Evolutionary conservation across 2,113 vertebrate genomes (phyloP).

Genomic region (Solea solea): DNA sequence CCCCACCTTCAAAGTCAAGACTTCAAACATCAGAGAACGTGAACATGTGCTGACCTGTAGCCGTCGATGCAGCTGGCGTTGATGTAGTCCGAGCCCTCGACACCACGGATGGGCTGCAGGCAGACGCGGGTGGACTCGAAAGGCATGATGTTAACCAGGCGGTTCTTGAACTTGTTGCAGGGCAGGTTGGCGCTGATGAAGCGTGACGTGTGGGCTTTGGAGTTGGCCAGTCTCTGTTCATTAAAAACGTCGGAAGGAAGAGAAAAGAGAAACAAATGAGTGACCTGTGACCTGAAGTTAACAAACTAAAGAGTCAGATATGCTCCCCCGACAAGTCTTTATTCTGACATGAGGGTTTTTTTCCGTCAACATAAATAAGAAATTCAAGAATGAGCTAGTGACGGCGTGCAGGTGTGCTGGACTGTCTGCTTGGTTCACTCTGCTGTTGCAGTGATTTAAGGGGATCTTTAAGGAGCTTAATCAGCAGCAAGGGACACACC

Average conservation of each 20-base stretch:
- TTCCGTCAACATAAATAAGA: conserved; percentile 17
- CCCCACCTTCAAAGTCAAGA: neutral
- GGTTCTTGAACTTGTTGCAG: conserved; percentile 98
- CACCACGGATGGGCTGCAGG: conserved; percentile 95
- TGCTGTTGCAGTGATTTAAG: too few species aligned
- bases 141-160: conserved; percentile 97
- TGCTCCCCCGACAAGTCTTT: conserved; percentile 12
- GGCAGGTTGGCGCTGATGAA: conserved; percentile 98
- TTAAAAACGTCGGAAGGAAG: conserved; percentile 20
- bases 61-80: conserved; percentile 97
- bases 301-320: conserved; percentile 43
- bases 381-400: neutral
- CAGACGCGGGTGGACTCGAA: conserved; percentile 94
- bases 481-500: neutral
- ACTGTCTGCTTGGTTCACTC: neutral
- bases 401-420: neutral
- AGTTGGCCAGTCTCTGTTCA: conserved; percentile 91
- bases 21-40: too few species aligned
- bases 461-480: neutral
- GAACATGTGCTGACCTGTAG: conserved; percentile 84
- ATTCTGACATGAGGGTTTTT: conserved; percentile 9
- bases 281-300: conserved; percentile 42
- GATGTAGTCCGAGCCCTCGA: conserved; percentile 97
- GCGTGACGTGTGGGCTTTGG: conserved; percentile 95
- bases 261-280: conserved; percentile 7